phyloP scores from a whole-genome alignment of 2,113 vertebrate species.

The Otolemur garnettii region DNA sequence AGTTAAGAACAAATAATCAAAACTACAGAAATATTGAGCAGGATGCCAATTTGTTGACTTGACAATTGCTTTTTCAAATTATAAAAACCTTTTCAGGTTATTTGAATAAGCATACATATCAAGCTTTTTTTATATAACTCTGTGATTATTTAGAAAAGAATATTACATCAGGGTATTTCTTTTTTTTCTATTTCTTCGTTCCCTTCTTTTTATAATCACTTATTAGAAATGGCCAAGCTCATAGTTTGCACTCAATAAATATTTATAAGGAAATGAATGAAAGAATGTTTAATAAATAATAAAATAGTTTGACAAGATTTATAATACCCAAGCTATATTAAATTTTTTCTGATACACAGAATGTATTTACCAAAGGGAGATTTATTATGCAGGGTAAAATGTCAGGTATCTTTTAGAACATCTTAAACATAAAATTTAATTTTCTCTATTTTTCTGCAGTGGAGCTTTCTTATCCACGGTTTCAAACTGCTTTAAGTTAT shows the following conservation, averaged over 20 bases:
- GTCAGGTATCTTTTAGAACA: background rate
- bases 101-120: background rate
- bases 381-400: slow-evolving; percentile 49
- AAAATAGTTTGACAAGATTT: slow-evolving; percentile 33
- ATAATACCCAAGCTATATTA: background rate
- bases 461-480: background rate
- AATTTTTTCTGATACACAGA: slow-evolving; percentile 40
- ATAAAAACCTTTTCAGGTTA: background rate
- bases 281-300: slow-evolving; percentile 61
- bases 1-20: background rate
- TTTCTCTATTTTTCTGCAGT: background rate
- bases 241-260: slow-evolving; percentile 34
- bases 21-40: background rate
- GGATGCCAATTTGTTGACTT: background rate
- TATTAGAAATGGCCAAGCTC: slow-evolving; percentile 37
- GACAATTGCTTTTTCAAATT: background rate
- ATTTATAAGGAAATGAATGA: slow-evolving; percentile 60
- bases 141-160: slow-evolving; percentile 10
- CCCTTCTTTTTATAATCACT: background rate
- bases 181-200: background rate
- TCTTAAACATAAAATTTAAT: slow-evolving; percentile 14
- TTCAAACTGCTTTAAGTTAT: background rate
- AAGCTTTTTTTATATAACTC: slow-evolving; percentile 9
- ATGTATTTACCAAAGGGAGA: background rate
- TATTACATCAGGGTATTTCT: background rate